These are phyloP conservation scores for Eubucco bourcierii DNA, from an alignment of 2,113 vertebrate species.

Conservation along the genomic window DNA sequence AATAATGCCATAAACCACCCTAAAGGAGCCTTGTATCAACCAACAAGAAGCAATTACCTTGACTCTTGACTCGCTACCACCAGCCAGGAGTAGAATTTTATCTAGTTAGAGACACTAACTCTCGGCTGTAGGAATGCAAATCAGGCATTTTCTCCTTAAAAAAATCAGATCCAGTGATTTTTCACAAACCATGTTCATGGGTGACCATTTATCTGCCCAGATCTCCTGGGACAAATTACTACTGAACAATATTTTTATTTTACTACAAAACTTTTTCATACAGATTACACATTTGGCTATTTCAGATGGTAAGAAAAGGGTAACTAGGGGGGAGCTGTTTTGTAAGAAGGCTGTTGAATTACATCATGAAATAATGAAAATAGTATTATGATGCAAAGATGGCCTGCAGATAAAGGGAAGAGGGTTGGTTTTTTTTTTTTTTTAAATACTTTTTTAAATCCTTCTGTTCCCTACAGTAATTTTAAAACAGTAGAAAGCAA, in stretches of 20 bases:
- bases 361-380: not conserved
- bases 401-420: not conserved
- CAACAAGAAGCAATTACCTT: constrained; percentile 55
- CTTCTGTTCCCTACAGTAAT: not conserved
- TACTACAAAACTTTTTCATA: not conserved
- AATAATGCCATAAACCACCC: constrained; percentile 54
- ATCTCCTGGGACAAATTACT: not conserved
- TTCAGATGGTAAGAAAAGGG: not conserved
- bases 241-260: not conserved
- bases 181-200: not conserved
- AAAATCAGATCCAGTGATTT: not conserved
- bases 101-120: not conserved
- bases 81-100: not conserved
- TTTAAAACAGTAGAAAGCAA: not conserved
- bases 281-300: not conserved
- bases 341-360: not conserved
- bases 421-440: too few relatives aligned
- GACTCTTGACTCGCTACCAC: constrained; percentile 20
- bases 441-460: not conserved
- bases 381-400: not conserved
- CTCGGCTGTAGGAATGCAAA: not conserved
- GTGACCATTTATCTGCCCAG: not conserved
- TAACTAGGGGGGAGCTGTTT: not conserved
- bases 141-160: not conserved
- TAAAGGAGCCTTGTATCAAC: constrained; percentile 49